Evolutionary conservation across 1,140 invertebrate species (phyloP), one percentile per base, ranked within the genome.

Genomic region (Drosophila melanica): DNA sequence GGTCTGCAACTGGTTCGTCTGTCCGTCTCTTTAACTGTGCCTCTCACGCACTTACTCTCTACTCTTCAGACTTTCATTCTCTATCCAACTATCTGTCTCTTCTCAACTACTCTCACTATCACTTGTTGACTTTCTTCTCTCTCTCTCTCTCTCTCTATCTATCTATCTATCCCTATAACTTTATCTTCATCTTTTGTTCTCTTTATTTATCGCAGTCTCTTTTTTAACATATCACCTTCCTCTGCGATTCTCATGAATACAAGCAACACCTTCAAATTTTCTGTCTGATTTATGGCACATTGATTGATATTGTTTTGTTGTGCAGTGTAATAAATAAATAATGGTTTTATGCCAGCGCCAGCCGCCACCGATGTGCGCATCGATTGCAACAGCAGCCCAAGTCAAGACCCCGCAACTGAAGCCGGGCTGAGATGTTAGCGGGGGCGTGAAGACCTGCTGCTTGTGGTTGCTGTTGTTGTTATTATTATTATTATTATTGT

Each of bases 301-400:
- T 14, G 27, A 33, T 3, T 14, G 27, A 27, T 30, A 30, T 51
- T 30, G 48, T 44, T 48, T 63, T 77, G 67, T 55, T 54, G 62
- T 47, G 57, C 45, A 77, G 81, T 85, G 76, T 75, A 71, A 23
- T 55, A 23, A 23, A 35, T 64, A 53, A 48, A 65, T 75, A 66
- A 66, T 63, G 68, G 62, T 60, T 59, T 69, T 51, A 41, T 41
- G 67, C 50, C 30, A 50, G 37, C 30, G 66, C 33, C 51, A 48
- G 66, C 33, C 51, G 55, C 68, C 53, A 53, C 66, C 66, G 58
- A 69, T 48, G 27, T 59, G 63, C 69, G 69, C 73, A 71, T 57
- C 60, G 75, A 78, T 78, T 85, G 78, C 81, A 86, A 78, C 82
- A 82, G 57, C 55, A 59, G 68, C 54, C 53, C 20, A 44, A 70